Evolutionary conservation across 2,797 vertebrate genomes (phyloP).

Genomic region (Darevskia mixta): DNA sequence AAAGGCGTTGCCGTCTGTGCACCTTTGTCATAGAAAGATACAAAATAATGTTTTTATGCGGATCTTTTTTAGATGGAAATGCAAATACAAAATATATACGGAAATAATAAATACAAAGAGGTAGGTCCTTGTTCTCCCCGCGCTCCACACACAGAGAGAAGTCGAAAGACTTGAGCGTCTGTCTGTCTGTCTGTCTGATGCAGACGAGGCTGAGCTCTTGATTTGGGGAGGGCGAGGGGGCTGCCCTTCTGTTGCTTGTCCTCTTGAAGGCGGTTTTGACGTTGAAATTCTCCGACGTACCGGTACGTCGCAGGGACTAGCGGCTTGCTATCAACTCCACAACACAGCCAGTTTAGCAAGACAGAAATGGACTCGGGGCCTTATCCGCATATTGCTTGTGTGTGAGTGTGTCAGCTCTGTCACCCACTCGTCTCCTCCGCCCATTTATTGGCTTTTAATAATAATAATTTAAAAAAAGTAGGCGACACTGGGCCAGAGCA

Average conservation of each 20-base stretch:
- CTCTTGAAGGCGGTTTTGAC: constrained; percentile 67
- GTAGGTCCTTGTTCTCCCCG: constrained; percentile 26
- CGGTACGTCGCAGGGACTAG: constrained; percentile 69
- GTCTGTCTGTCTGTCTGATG: constrained; percentile 68
- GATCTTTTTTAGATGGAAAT: background rate
- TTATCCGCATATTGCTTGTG: too few relatives aligned
- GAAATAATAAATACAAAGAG: background rate
- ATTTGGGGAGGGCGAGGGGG: constrained; percentile 41
- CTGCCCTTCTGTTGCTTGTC: constrained; percentile 73
- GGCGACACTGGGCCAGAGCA: constrained; percentile 56
- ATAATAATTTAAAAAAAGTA: constrained; percentile 29
- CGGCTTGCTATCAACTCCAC: constrained; percentile 70
- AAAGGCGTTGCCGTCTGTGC: background rate
- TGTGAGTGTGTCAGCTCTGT: background rate
- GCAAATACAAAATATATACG: background rate
- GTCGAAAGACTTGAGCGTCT: constrained; percentile 62
- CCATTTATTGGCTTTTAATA: constrained; percentile 41
- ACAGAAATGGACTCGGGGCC: constrained; percentile 24
- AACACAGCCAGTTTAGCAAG: constrained; percentile 53
- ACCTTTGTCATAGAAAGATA: background rate
- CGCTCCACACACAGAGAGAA: constrained; percentile 55
- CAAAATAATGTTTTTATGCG: background rate
- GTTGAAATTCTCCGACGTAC: constrained; percentile 71
- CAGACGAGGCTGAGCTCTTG: constrained; percentile 51
- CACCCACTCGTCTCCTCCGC: too few relatives aligned